Conservation (phyloP, 2,113 vertebrate genomes). For the Ochotona princeps region DNA sequence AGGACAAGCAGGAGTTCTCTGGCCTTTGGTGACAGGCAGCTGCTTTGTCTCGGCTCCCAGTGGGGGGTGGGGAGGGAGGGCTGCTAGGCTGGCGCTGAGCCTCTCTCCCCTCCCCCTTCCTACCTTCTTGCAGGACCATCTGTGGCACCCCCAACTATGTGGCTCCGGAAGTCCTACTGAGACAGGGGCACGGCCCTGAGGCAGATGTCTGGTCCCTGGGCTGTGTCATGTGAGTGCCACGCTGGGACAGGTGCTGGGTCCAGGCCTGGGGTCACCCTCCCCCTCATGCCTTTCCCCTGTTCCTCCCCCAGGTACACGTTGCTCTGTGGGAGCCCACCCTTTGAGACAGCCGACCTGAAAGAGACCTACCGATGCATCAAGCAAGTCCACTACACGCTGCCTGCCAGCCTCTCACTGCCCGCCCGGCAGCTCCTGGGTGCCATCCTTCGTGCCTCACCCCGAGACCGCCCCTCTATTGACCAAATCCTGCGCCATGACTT, state of each 20-base stretch:
- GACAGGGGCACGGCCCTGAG: slow-evolving; percentile 96
- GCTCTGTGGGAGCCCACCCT: slow-evolving; percentile 96
- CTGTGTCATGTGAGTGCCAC: slow-evolving; percentile 95
- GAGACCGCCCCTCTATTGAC: slow-evolving; percentile 93
- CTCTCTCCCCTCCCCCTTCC: not conserved
- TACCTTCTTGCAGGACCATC: slow-evolving; percentile 91
- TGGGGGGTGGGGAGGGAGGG: slow-evolving; percentile 60
- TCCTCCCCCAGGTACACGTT: slow-evolving; percentile 92
- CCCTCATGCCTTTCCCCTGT: not conserved
- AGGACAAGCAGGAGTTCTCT: slow-evolving; percentile 75
- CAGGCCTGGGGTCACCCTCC: not conserved
- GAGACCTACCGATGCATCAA: slow-evolving; percentile 99
- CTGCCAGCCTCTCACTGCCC: slow-evolving; percentile 89
- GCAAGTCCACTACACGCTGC: slow-evolving; percentile 94
- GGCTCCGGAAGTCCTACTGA: slow-evolving; percentile 97
- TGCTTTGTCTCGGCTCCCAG: slow-evolving; percentile 77
- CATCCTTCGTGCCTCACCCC: slow-evolving; percentile 93
- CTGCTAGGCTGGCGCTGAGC: slow-evolving; percentile 36
- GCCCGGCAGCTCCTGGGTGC: slow-evolving; percentile 93
- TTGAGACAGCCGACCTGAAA: slow-evolving; percentile 97
- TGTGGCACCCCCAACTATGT: slow-evolving; percentile 99
- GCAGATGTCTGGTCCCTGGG: slow-evolving; percentile 98
- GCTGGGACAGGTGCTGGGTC: not conserved
- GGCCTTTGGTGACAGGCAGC: slow-evolving; percentile 76
- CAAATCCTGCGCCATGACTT: slow-evolving; percentile 97